Conservation (phyloP, 2,113 vertebrate species). For the Mohoua ochrocephala region DNA sequence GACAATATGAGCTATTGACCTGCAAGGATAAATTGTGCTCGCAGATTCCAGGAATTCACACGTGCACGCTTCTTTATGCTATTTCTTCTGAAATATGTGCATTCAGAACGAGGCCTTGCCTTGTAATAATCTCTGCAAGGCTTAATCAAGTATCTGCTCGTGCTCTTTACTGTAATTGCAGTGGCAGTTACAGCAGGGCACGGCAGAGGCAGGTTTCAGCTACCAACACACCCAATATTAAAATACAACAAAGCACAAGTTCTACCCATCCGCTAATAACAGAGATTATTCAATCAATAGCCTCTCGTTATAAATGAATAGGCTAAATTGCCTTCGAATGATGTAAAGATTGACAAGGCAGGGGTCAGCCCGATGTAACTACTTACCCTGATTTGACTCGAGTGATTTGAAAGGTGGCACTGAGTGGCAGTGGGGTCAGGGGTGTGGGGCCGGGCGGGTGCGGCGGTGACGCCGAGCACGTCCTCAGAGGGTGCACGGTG, state of each 20-base stretch:
- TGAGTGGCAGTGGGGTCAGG: neutral
- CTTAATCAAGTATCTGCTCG: constrained; percentile 46
- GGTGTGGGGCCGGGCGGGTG: rapidly evolving
- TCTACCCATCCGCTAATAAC: neutral
- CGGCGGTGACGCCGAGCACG: rapidly evolving
- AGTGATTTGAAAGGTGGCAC: neutral
- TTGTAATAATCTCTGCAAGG: constrained; percentile 36
- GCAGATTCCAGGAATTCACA: neutral
- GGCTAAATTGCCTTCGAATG: constrained; percentile 14
- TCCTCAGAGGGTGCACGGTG: neutral
- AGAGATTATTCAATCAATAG: constrained; percentile 42
- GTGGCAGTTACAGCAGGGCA: neutral
- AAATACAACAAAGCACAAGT: neutral
- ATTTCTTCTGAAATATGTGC: neutral
- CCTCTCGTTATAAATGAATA: constrained; percentile 14
- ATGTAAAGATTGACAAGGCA: constrained; percentile 19
- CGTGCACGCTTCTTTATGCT: neutral
- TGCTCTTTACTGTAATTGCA: constrained; percentile 11
- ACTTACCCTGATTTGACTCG: constrained; percentile 27
- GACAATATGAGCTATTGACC: constrained; percentile 69
- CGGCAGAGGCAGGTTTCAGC: neutral
- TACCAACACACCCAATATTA: neutral
- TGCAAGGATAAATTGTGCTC: constrained; percentile 53
- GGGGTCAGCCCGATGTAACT: neutral
- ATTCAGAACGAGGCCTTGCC: neutral